Base-by-base conservation (phyloP, 2,888 invertebrate species). In the Callyntrura guangdongensis region DNA sequence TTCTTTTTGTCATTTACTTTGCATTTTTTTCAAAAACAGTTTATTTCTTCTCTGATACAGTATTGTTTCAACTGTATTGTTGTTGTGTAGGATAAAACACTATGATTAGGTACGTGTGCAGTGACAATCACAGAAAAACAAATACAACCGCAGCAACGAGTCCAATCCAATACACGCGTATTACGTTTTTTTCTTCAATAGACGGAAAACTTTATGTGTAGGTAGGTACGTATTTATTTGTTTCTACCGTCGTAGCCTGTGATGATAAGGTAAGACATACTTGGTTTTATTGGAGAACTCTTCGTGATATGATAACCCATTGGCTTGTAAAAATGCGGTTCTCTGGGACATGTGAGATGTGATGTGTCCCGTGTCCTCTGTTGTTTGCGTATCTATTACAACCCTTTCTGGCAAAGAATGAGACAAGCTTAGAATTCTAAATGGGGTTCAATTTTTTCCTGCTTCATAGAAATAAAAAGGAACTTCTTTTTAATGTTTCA, bases 381-480 rank as follows among this genome's bases (percentile, higher is more conserved):
- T 8, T 47, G 45, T 69, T 79, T 79, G n/a, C 25, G 8, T 69
- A 69, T 36, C 49, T 47, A 77, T 77, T 77, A 61, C 86, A 86
- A 69, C 67, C 83, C 83, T 83, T 69, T 83, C 59, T 67, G 64
- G 47, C 22, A 45, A 47, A 47, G 12, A 45, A 72, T 59, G 74
- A 59, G 56, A 88, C 88, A 82, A 59, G 56, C n/a, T 49, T 36
- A 59, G 88, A 88, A 88, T 88, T 72, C 82, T 17, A 88, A 88
- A 53, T 59, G 53, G 56, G 36, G 22, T 83, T 47, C 74, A 47
- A 49, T 25, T 27, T 84, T 72, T 72, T 61, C 61, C 53, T 85
- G 14, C 83, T 77, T 59, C 14, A 11, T 8, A 20, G 67, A 67
- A 67, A 74, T 67, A 86, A 79, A 79, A 47, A 45, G 45, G 74